Percentiles rank a stretch among this genome's conserved stretches.
Conservation (phyloP, 2,113 vertebrate genomes). For the Gobiocypris rarus region DNA sequence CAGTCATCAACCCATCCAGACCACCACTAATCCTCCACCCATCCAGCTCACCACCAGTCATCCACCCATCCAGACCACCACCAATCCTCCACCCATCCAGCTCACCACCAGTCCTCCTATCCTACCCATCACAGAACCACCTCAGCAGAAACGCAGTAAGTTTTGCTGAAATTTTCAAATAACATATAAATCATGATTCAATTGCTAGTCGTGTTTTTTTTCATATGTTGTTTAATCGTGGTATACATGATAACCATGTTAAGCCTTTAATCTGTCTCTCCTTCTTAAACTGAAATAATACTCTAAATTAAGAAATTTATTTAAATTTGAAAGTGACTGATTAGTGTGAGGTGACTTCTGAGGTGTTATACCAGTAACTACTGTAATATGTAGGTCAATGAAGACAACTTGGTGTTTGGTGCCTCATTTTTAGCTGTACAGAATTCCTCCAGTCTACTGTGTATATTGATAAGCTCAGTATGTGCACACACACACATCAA, state of each 20-base stretch:
- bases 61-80: neutral
- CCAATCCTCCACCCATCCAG: neutral
- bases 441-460: neutral
- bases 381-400: neutral
- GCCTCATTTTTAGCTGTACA: neutral
- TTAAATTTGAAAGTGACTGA: neutral
- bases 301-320: no score
- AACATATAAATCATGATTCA: no score
- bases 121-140: neutral
- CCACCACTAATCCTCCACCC: neutral
- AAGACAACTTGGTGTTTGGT: neutral
- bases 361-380: neutral
- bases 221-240: no score
- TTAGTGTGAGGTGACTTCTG: neutral
- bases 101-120: neutral
- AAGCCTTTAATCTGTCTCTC: no score
- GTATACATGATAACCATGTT: no score
- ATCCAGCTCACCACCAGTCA: no score
- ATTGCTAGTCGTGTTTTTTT: no score
- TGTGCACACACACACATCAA: neutral
- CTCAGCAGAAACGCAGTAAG: neutral
- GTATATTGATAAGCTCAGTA: neutral
- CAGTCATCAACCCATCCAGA: neutral
- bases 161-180: no score
- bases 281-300: no score